Evolutionary conservation across 1,140 invertebrate genomes (phyloP), one percentile per base, ranked within the genome.

Genomic region (Choristoneura fumiferana): DNA sequence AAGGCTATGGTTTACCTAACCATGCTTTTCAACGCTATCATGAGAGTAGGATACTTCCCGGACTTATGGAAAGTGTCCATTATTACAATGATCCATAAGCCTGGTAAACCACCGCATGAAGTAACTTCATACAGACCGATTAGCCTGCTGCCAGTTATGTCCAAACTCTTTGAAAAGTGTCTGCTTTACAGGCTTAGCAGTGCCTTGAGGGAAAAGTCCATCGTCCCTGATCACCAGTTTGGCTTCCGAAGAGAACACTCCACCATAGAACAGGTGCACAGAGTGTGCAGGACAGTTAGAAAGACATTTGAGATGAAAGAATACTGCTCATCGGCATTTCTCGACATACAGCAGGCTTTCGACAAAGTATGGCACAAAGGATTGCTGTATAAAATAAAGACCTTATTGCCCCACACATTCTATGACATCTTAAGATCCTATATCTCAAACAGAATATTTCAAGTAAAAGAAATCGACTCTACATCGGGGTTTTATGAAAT

Each of bases 41-140:
- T 62, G n/a, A 39, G 56, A 54, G 33, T 55, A 1, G 9, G 29
- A 1, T 43, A 58, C 12, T 57, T 15, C 12, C 60, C 55, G 3
- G 18, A 18, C 1, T n/a, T 62, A 4, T 62, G 60, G 55, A 55
- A 54, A 49, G 15, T 63, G 0, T 55, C 61, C 13, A 15, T 55
- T 12, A 57, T 63, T n/a, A 5, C 13, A 4, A 66, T 66, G 63
- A 40, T 66, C 1, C 39, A 12, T 1, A 66, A 59, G 40, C 56
- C 56, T 8, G 65, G 57, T 5, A 58, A 58, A 34, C n/a, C 17
- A 6, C 9, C 33, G 4, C 18, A 12, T 12, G 57, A 58, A 22
- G 3, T 37, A 22, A 38, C 4, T 9, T 58, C 35, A 1, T 53
- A 53, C 15, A 15, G 57, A 53, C 45, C 43, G 9, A 58, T 52